Evolutionary conservation across 2,113 vertebrate species (phyloP), one percentile per base, ranked within the genome.

Genomic region (Gopherus flavomarginatus): DNA sequence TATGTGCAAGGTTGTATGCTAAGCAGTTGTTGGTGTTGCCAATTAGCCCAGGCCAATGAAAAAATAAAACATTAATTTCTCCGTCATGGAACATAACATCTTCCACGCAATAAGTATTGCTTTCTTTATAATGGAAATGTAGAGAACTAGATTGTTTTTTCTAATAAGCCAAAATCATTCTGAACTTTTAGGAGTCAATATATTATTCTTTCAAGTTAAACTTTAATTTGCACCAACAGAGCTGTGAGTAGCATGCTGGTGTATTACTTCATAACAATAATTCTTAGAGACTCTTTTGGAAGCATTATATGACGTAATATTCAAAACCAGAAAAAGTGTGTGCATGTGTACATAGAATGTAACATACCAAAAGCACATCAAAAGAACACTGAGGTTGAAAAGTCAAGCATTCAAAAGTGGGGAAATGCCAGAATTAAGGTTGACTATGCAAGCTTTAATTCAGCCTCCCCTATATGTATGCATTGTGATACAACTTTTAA

Each of bases 241-340:
- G 59, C 94, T 90, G 54, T 88, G 65, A 85, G 87, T 95, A 87
- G 92, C 83, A 94, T 87, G n/a, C 69, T 83, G n/a, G 27, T 86
- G 93, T 95, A 93, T 96, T 95, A 90, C 92, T 97, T 95, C 62
- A 85, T 93, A 91, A 22, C 21, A 24, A 88, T 87, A 44, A 85
- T 94, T 96, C 96, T 83, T 89, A 97, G 93, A 96, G 92, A 90
- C 95, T 95, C 96, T 95, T 79, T 49, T 24, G 54, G 85, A 94
- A 86, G 72, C 90, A 83, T 95, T 95, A 89, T 24, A 90, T 52
- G 87, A 91, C 95, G 87, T 87, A 89, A 96, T 93, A 95, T 86
- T 89, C 88, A 89, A 79, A 87, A 85, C 44, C 14, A 3, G 47
- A 42, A 57, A 72, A 83, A 8, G 31, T 35, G 31, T 65, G 62